Base-by-base conservation (phyloP, 2,113 vertebrate species). In the Thryonomys swinderianus region DNA sequence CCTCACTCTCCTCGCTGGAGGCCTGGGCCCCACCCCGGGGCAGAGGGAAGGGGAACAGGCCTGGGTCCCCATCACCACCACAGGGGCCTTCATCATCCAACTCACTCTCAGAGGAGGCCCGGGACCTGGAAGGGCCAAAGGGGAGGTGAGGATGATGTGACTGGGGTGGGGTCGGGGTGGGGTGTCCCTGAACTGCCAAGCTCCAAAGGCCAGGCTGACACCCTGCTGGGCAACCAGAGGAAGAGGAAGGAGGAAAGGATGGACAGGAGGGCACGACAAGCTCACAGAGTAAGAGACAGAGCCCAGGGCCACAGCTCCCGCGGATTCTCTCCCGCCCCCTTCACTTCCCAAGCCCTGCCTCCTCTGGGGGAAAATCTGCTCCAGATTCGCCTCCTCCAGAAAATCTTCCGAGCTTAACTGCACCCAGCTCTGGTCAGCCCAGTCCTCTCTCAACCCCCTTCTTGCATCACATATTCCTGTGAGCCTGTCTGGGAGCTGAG, bases 1-100 rank as follows among this genome's bases (percentile, higher is more conserved):
- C 99, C n/a, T 99, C 99, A 23, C 99, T 99, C 92, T 99, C 99
- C 61, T 99, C 99, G 0, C 99, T 99, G 67, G 99, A 99, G 73
- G 98, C 97, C 17, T 98, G 98, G 81, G 98, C 98, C 37, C 98
- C 97, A 91, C 96, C 97, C 96, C 98, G 98, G 94, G 98, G 97
- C 66, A 95, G 89, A 25, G 98, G 97, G 20, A 99, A 98, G 86
- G 99, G 99, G 1, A 99, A 99, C 20, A 98, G 89, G 59, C 97
- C 96, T 6, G 74, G 66, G 55, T 97, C 95, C 16, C 98, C 98
- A 62, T 99, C 99, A 32, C 98, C 98, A 14, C 93, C 97, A 90
- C 96, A 51, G 55, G 97, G 92, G 34, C 98, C 98, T 61, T 98
- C 98, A 8, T 99, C 99, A 91, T 99, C 99, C 1, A 96, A 62